Base-by-base conservation (phyloP, 2,113 vertebrate species). In the Noturus placidus region DNA sequence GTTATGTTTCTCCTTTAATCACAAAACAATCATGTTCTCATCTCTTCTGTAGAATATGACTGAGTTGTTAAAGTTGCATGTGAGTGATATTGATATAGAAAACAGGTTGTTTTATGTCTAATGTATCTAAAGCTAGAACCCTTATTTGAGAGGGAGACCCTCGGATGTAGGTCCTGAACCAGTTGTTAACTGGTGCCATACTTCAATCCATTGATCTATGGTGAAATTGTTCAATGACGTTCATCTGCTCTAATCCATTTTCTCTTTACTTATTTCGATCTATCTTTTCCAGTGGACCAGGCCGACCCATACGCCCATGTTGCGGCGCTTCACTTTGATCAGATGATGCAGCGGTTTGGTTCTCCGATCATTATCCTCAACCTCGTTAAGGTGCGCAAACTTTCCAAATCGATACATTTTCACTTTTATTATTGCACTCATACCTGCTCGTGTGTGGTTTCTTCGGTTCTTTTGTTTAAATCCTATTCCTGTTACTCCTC, bases 361-460 rank as follows among this genome's bases (percentile, higher is more conserved):
- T 99, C 98, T 2, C 98, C 98, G 0, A 97, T 99, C 91, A 99
- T 99, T 90, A 99, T 99, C 93, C 90, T 99, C 92, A 99, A 99
- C 93, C 96, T 99, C 30, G 98, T 99, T 57, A 99, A 99, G 98
- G 98, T 99, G 95, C 67, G 82, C 19, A 33, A 35, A 50, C 14
- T 61, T 30, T 33, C 52, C 14, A n/a, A 7, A 56, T 56, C 1
- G 13, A 52, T 52, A 0, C 9, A 2, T 57, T 35, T 80, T 57
- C 10, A 52, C 0, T 52, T 50, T 50, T 25, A 50, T 50, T 52
- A 52, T 78, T 25, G 35, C 72, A 5, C 20, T 42, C 33, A 4
- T 69, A 69, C 30, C 30, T 19, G 30, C 72, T 22, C 25, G 27
- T n/a, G 27, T n/a, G 63, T 65, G 30, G 30, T 77, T 46, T n/a